phyloP scores from a whole-genome alignment of 1,140 invertebrate genomes.

The Cydia pomonella region DNA sequence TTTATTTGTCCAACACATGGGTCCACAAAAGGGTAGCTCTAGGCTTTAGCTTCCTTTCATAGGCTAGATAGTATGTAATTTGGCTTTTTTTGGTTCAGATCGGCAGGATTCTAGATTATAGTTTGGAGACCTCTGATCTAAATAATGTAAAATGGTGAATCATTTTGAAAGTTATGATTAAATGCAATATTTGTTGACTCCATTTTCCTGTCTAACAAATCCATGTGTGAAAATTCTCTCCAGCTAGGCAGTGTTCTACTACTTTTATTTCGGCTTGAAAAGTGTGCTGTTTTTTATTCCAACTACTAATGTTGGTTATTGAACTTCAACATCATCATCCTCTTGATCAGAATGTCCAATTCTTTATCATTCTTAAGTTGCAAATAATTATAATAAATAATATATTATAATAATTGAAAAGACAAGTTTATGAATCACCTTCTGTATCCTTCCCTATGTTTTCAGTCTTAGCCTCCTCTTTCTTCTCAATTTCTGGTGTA shows the following conservation, averaged over 20 bases:
- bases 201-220: not conserved
- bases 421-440: not conserved
- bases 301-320: not conserved
- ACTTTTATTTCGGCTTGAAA: not conserved
- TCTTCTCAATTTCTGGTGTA: slow-evolving; percentile 37
- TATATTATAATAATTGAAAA: not conserved
- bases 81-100: no score
- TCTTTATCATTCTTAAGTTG: slow-evolving; percentile 7
- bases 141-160: not conserved
- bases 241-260: not conserved
- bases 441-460: slow-evolving; percentile 25
- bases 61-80: no score
- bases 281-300: not conserved
- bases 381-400: no score
- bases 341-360: slow-evolving; percentile 11
- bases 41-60: no score
- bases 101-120: no score
- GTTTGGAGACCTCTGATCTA: not conserved
- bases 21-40: not conserved
- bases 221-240: not conserved
- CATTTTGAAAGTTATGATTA: not conserved
- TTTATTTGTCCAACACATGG: not conserved
- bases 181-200: not conserved
- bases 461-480: slow-evolving; percentile 33
- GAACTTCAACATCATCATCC: not conserved